phyloP scores from a whole-genome alignment of 2,888 invertebrate species.

The Tipula lateralis region DNA sequence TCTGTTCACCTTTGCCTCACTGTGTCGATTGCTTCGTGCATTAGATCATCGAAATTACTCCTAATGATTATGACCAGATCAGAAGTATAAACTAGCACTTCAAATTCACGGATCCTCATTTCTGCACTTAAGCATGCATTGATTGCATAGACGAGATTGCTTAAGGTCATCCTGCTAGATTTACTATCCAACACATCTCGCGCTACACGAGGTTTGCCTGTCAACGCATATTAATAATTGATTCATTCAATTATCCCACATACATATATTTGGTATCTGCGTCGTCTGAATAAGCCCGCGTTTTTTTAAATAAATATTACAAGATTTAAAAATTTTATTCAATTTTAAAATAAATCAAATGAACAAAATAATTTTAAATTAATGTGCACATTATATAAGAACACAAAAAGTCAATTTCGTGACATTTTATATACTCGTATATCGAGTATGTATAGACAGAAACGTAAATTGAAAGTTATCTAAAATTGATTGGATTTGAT shows the following conservation, averaged over 20 bases:
- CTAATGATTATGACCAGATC: no score
- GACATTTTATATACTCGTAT: no score
- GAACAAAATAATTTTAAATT: background rate
- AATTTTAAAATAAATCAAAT: slow-evolving; percentile 19
- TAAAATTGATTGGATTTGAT: background rate
- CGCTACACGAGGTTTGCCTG: background rate
- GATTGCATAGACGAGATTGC: no score
- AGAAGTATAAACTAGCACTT: no score
- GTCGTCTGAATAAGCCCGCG: background rate
- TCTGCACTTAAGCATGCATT: no score
- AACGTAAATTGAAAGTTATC: background rate
- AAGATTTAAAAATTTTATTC: background rate
- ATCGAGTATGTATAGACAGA: background rate
- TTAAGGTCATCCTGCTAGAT: no score
- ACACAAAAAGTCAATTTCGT: background rate
- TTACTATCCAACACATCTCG: no score
- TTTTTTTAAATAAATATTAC: background rate
- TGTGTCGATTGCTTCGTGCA: no score
- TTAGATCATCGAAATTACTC: no score
- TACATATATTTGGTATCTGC: background rate
- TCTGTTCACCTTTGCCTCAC: no score
- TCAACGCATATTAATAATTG: background rate
- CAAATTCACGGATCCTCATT: no score
- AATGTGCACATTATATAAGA: no score
- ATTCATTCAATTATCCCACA: background rate